phyloP scores from a whole-genome alignment of 2,888 invertebrate genomes.

The Ormyrus thymus region DNA sequence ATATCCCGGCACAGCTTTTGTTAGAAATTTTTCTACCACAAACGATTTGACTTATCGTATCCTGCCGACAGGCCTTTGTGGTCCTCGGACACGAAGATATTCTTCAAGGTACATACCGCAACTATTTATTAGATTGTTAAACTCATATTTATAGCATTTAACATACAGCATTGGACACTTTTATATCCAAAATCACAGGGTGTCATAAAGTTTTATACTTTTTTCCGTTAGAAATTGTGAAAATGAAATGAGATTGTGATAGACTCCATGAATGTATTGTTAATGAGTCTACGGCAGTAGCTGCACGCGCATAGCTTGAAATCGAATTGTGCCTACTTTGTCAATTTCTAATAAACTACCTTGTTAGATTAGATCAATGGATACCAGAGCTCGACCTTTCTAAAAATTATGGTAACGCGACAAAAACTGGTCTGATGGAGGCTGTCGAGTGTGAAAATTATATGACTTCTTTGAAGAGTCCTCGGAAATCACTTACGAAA shows the following conservation, averaged over 20 bases:
- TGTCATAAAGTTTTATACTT: no score
- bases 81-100: slow-evolving; percentile 31
- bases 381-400: slow-evolving; percentile 43
- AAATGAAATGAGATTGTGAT: no score
- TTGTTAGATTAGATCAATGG: slow-evolving; percentile 47
- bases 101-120: slow-evolving; percentile 39
- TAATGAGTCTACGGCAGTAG: no score
- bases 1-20: background rate
- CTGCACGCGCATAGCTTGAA: no score
- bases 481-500: slow-evolving; percentile 1
- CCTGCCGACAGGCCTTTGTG: slow-evolving; percentile 25
- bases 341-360: background rate
- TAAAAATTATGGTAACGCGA: slow-evolving; percentile 39
- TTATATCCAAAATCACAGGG: no score
- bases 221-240: no score
- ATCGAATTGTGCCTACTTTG: no score
- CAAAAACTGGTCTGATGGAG: slow-evolving; percentile 14
- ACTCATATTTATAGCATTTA: background rate
- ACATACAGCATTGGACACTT: background rate
- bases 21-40: slow-evolving; percentile 44
- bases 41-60: slow-evolving; percentile 42
- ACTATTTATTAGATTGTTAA: background rate
- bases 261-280: no score
- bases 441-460: background rate
- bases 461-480: background rate